Evolutionary conservation across 92 coral and sea anemone genomes (phyloP), one percentile per base, ranked within the genome.

Genomic region (Epizoanthus rinbou): DNA sequence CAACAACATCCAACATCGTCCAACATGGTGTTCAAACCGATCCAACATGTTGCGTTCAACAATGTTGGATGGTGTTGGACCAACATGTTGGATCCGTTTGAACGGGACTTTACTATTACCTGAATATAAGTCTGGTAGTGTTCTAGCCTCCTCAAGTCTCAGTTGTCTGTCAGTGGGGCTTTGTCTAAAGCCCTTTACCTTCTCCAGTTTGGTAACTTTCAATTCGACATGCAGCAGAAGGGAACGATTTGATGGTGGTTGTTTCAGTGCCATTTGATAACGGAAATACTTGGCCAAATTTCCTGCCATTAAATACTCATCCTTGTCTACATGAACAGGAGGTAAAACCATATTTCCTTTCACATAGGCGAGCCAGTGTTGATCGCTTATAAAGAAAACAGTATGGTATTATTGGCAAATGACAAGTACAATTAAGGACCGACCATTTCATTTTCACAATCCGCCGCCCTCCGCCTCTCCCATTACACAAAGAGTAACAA

Each of bases 101-200:
- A n/a, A n/a, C n/a, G n/a, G n/a, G n/a, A n/a, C n/a, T n/a, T n/a
- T n/a, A n/a, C 31, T 28, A 28, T 37, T 37, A 37, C 31, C 76
- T 18, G 57, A 57, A 10, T 72, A 72, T 23, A 72, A 1, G 35
- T 72, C 76, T 18, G 76, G 52, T 72, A 37, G 45, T 24, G 13
- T 72, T 72, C 76, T 72, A 24, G 76, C 60, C 25, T 72, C 76
- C 3, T 72, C 8, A 6, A 72, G 19, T 9, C 76, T 72, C 76
- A 21, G 18, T 11, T n/a, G 11, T 43, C 76, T 72, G 4, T 43
- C 57, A 24, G 5, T 17, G 15, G 58, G 76, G 60, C 3, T 72
- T 24, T n/a, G 17, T 19, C 16, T 31, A 45, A 72, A 72, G 6
- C 60, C 60, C 50, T 72, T 72, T 3, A 72, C 76, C 22, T 72